Evolutionary conservation across 2,797 vertebrate species (phyloP), one percentile per base, ranked within the genome.

Genomic region (Picus viridis): DNA sequence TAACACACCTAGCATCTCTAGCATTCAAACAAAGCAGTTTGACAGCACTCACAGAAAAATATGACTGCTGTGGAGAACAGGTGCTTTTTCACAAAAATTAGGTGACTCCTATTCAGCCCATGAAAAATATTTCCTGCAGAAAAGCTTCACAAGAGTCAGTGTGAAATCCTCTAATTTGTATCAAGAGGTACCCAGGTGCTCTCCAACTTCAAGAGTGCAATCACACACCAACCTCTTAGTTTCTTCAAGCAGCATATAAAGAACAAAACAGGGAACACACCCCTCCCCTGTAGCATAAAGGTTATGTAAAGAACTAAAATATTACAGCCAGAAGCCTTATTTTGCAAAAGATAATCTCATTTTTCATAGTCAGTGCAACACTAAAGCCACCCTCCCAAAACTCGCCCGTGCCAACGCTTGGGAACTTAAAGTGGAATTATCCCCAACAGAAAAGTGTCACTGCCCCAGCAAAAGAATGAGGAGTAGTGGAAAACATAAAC

Each of bases 171-270:
- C 69, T 83, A 41, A 65, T 88, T 91, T 88, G 59, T 86, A 81
- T 95, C 81, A 82, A 91, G 81, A 86, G 74, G 70, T 63, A 67
- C 17, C 59, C 53, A 93, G 89, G 85, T 86, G 63, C 39, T 94
- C 73, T 94, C 36, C 63, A 45, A 87, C 80, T 89, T 67, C 8
- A 90, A 80, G 56, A 85, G 27, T 45, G 34, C 57, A 81, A 91
- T 88, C 62, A 82, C n/a, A 59, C 14, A n/a, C 7, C 70, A 43
- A 88, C 61, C 29, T 17, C 74, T 67, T 67, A 59, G 43, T 67
- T 88, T 86, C 73, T 51, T 67, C 32, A 59, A 84, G 34, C 39
- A 29, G 24, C 67, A 17, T 9, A 69, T 19, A 65, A 74, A 90
- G 61, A 83, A 79, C 2, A 81, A 36, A 87, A 47, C 3, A 71